Conservation (phyloP, 2,113 vertebrate genomes). For the Malurus alboscapulatus region DNA sequence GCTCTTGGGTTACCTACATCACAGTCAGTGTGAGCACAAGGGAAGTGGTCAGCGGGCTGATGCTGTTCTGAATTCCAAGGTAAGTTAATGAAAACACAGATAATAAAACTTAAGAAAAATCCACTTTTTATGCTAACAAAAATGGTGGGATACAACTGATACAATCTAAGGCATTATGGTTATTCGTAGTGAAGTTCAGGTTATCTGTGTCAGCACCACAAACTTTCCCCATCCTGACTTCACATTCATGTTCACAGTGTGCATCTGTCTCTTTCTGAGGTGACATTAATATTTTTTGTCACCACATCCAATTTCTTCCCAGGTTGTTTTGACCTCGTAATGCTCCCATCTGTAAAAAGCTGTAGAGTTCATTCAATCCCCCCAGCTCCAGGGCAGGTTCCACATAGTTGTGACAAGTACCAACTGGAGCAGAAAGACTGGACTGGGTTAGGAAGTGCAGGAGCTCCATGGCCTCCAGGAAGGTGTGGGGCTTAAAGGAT, state of each 20-base stretch:
- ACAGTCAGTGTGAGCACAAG: background rate
- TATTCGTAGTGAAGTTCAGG: background rate
- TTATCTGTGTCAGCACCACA: background rate
- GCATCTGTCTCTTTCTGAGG: background rate
- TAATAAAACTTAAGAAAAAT: background rate
- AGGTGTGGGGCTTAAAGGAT: background rate
- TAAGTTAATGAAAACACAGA: background rate
- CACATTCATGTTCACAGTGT: background rate
- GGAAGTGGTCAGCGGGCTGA: background rate
- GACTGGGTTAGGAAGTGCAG: background rate
- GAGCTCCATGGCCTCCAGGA: background rate
- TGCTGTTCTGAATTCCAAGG: background rate
- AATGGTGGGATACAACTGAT: background rate
- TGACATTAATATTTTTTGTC: background rate
- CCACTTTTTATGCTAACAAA: background rate
- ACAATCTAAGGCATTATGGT: background rate
- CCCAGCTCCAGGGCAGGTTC: background rate
- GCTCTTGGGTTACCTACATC: background rate
- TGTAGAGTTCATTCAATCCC: background rate
- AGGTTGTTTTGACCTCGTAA: background rate
- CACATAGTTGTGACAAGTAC: background rate
- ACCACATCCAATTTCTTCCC: background rate
- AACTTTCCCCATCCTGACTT: background rate
- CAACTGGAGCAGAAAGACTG: background rate
- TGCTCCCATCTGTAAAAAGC: background rate